These are phyloP conservation scores for Triplophysa tibetana DNA, from an alignment of 2,113 vertebrate species.

Conservation along the genomic window DNA sequence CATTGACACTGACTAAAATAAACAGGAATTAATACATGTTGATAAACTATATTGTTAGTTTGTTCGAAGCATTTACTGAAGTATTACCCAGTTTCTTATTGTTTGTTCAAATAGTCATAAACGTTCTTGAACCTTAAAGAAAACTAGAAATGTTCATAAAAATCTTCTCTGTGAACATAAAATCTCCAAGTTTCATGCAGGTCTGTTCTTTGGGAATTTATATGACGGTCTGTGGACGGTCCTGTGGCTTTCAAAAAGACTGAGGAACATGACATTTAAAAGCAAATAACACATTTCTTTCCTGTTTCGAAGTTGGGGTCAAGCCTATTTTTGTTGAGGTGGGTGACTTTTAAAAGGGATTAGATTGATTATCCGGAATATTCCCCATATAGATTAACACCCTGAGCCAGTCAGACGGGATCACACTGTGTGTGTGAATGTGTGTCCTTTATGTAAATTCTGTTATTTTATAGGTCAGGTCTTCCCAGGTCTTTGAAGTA, in stretches of 20 bases:
- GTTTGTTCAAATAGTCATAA: too few species aligned
- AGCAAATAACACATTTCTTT: not conserved
- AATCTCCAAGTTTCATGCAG: not conserved
- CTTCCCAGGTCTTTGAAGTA: constrained; percentile 9
- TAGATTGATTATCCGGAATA: constrained; percentile 27
- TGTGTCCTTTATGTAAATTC: constrained; percentile 20
- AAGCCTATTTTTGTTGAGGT: constrained; percentile 14
- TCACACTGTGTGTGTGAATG: constrained; percentile 36
- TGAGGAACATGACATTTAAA: constrained; percentile 30
- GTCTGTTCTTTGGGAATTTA: not conserved
- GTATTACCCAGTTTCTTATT: too few species aligned
- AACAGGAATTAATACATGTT: too few species aligned
- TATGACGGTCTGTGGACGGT: not conserved
- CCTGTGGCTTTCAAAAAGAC: not conserved
- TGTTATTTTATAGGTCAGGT: constrained; percentile 31
- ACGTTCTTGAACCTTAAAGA: too few species aligned
- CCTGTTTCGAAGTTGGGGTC: constrained; percentile 24
- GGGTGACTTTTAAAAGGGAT: constrained; percentile 27
- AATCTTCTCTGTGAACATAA: not conserved
- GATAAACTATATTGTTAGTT: too few species aligned
- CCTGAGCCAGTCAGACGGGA: constrained; percentile 1
- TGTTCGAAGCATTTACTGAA: too few species aligned
- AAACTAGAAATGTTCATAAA: too few species aligned
- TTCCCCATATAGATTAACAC: constrained; percentile 15
- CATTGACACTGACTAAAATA: too few species aligned